Evolutionary conservation across 2,797 vertebrate genomes (phyloP).

Genomic region (Pseudocheirus occidentalis): DNA sequence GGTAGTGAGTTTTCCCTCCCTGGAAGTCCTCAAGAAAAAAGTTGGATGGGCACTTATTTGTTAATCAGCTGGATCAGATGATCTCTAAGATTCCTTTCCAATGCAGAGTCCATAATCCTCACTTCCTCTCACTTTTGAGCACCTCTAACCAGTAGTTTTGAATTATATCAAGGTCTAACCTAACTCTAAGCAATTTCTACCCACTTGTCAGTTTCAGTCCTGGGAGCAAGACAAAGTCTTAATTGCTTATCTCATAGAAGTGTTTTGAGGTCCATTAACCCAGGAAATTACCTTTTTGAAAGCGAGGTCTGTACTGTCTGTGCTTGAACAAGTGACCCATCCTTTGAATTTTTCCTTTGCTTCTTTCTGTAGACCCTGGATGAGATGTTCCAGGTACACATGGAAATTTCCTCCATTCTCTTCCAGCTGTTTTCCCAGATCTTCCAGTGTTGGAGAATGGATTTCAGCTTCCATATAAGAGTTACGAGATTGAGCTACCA

Average conservation of each 20-base stretch:
- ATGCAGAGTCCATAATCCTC: not conserved
- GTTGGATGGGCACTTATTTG: not conserved
- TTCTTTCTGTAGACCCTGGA: slow-evolving; percentile 94
- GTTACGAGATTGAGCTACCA: slow-evolving; percentile 94
- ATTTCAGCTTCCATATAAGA: slow-evolving; percentile 94
- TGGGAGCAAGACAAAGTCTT: not conserved
- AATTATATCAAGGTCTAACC: accelerated
- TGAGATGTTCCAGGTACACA: slow-evolving; percentile 89
- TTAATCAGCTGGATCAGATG: not conserved
- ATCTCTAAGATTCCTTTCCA: not conserved
- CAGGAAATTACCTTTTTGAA: slow-evolving; percentile 93
- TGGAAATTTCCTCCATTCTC: slow-evolving; percentile 90
- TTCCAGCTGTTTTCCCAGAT: slow-evolving; percentile 91
- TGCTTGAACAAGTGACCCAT: slow-evolving; percentile 93
- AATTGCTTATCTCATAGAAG: not conserved
- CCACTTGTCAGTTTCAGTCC: not conserved
- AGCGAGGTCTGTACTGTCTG: slow-evolving; percentile 92
- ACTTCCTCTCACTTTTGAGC: not conserved
- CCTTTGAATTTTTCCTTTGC: slow-evolving; percentile 95
- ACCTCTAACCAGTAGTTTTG: not conserved
- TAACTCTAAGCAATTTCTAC: not conserved
- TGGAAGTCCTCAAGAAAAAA: not conserved
- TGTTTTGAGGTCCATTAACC: too few species aligned
- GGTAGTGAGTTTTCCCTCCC: not conserved
- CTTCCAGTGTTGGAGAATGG: slow-evolving; percentile 91